A percentile compares a stretch with the other conserved stretches of the same genome.
These are phyloP conservation scores for Sebastes wilsoni DNA, from an alignment of 2,797 vertebrate genomes.

Conservation along the genomic window DNA sequence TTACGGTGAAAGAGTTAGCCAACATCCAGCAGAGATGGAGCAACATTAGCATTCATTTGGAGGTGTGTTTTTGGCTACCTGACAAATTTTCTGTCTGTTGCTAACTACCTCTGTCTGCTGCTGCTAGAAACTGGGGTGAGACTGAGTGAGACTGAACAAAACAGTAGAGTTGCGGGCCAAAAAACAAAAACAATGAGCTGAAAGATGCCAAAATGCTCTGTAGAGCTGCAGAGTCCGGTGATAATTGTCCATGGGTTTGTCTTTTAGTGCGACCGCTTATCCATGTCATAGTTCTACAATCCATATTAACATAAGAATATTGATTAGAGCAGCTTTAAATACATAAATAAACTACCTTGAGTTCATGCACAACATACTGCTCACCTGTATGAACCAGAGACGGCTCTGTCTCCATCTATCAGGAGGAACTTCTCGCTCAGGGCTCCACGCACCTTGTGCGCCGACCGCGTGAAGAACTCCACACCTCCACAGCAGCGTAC, in stretches of 20 bases:
- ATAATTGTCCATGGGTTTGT: not conserved
- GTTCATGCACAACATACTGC: not conserved
- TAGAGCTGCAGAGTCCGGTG: not conserved
- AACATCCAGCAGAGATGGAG: not conserved
- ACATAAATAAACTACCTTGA: not conserved
- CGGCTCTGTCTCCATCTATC: conserved; percentile 92
- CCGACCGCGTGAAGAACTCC: conserved; percentile 91
- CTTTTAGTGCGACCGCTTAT: not conserved
- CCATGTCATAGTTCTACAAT: not conserved
- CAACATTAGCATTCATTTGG: not conserved
- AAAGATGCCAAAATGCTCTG: not conserved
- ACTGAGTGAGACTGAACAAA: not conserved
- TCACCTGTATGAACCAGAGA: conserved; percentile 90
- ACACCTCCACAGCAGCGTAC: conserved; percentile 90
- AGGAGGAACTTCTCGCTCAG: conserved; percentile 96
- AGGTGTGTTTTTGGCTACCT: not conserved
- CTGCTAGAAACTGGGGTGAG: not conserved
- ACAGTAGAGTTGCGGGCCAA: not conserved
- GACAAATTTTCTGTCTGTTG: not conserved
- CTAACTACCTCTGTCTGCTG: not conserved
- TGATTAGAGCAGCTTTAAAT: not conserved
- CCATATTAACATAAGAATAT: not conserved
- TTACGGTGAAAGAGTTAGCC: not conserved
- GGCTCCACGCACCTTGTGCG: conserved; percentile 89
- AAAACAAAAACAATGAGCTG: not conserved